Evolutionary conservation across 2,797 vertebrate species (phyloP), one percentile per base, ranked within the genome.

Genomic region (Melanogrammus aeglefinus): DNA sequence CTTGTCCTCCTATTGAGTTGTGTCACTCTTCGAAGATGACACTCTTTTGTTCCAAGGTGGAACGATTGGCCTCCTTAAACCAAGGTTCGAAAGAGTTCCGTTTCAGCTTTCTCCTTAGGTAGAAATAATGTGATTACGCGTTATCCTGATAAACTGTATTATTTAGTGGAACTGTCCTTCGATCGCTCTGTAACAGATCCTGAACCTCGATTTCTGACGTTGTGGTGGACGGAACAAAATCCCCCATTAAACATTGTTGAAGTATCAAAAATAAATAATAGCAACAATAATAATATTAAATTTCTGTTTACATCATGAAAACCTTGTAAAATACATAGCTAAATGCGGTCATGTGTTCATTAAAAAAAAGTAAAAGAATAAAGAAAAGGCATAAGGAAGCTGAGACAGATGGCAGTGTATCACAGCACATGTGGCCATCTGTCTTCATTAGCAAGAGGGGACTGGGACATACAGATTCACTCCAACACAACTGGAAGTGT

Each of bases 251-350:
- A 8, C 57, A 63, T 24, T 63, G 57, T 63, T 63, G 57, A 76
- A 71, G 74, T 69, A 72, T 36, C 73, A 51, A 75, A 76, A 78
- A 76, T 71, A 71, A 71, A 71, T 71, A 71, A 29, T 5, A 41
- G 5, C 29, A 5, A 18, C 74, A 75, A 75, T 57, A 31, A 76
- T 29, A 71, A 71, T 71, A 33, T 16, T 71, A 27, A 12, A 33
- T 31, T 71, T 71, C 24, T 71, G 31, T 18, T 76, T 21, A 63
- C 38, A 14, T 9, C 14, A 5, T 41, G 24, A 39, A 63, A 76
- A 73, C 1, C 21, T 8, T 8, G 75, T 71, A 3, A 80, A 21
- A 18, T 21, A 57, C 41, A 29, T 18, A 10, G 41, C 13, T 27
- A 2, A 18, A 66, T 35, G 27, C 6, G 27, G 13, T 31, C 31